phyloP scores from a whole-genome alignment of 2,113 vertebrate genomes.

The Silurus asotus region DNA sequence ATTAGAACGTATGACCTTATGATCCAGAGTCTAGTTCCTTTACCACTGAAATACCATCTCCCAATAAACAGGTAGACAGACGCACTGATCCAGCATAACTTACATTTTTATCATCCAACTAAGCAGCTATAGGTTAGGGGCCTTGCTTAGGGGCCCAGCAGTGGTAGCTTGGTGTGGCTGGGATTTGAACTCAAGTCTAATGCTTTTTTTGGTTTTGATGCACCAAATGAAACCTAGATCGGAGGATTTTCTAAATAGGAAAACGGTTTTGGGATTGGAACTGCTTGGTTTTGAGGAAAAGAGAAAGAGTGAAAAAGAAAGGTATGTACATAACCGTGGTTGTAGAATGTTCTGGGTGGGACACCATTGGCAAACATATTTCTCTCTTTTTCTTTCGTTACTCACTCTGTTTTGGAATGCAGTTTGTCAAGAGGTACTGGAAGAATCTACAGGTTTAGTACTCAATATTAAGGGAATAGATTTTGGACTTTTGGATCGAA shows the following conservation, averaged over 20 bases:
- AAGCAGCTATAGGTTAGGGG: no score
- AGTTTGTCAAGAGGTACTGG: background rate
- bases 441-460: background rate
- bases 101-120: no score
- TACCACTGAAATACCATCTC: no score
- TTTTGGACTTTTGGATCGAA: background rate
- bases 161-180: no score
- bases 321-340: slow-evolving; percentile 68
- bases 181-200: no score
- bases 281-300: slow-evolving; percentile 20
- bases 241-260: background rate
- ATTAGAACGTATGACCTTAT: no score
- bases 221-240: background rate
- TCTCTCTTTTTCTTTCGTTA: background rate
- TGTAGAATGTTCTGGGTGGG: slow-evolving; percentile 67
- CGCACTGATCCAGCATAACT: no score
- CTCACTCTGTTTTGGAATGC: background rate
- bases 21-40: no score
- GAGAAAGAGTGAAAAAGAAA: slow-evolving; percentile 17
- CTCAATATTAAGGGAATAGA: background rate
- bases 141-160: no score
- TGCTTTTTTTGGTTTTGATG: background rate
- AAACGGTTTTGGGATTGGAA: background rate
- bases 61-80: no score
- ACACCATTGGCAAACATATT: slow-evolving; percentile 67